phyloP scores from a whole-genome alignment of 2,888 invertebrate species.

The Spialia ferax region DNA sequence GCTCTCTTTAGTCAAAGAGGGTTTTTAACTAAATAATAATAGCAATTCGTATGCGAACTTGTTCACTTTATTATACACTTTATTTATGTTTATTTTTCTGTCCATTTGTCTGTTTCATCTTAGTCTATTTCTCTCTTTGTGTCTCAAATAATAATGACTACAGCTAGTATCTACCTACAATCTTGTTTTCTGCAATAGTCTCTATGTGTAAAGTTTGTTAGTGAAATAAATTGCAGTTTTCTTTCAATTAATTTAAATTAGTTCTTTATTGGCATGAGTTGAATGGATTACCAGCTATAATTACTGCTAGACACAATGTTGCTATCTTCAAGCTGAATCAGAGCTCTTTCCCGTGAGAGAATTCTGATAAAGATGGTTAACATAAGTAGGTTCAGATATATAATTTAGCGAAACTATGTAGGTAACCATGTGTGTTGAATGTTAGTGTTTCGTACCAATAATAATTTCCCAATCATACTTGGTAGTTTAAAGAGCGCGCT shows the following conservation, averaged over 20 bases:
- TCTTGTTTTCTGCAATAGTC: too few relatives aligned
- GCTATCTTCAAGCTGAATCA: constrained; percentile 12
- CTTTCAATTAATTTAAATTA: background rate
- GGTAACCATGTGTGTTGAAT: background rate
- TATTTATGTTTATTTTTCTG: background rate
- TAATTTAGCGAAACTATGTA: too few relatives aligned
- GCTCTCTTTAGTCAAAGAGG: background rate
- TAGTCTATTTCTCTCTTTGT: too few relatives aligned
- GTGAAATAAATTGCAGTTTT: background rate
- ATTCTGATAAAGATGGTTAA: constrained; percentile 2
- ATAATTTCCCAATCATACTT: constrained; percentile 4
- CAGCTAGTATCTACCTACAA: too few relatives aligned
- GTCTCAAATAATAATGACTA: too few relatives aligned
- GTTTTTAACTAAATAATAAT: background rate
- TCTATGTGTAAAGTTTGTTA: too few relatives aligned
- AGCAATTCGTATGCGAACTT: background rate
- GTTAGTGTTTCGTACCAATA: background rate
- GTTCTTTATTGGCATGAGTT: background rate
- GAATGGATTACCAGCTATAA: background rate
- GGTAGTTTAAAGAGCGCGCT: background rate
- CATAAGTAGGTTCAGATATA: too few relatives aligned
- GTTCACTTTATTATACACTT: too few relatives aligned
- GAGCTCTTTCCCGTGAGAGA: constrained; percentile 29
- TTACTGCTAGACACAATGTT: constrained; percentile 3
- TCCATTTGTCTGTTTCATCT: background rate